Evolutionary conservation across 2,888 invertebrate genomes (phyloP).

Genomic region (Cheilosia pagana): DNA sequence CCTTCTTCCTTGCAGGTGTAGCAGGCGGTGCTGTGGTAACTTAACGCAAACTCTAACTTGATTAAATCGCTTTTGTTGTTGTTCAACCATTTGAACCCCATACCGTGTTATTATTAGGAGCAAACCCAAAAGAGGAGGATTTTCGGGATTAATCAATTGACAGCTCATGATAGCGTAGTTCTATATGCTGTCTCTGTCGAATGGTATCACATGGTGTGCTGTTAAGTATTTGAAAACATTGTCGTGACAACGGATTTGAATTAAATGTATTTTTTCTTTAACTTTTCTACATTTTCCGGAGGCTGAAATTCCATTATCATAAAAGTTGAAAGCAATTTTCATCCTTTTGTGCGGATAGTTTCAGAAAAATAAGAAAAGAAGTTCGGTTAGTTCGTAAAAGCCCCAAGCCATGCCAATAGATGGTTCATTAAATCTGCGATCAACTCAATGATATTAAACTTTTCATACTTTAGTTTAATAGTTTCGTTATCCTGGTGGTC

Average conservation of each 20-base stretch:
- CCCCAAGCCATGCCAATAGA: neutral
- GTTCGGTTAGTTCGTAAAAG: neutral
- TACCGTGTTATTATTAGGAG: neutral
- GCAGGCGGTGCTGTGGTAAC: neutral
- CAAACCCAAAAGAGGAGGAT: neutral
- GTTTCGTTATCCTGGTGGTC: neutral
- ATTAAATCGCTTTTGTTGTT: slow-evolving; percentile 15
- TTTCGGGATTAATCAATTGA: neutral
- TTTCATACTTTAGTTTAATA: slow-evolving; percentile 15
- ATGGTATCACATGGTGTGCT: no score
- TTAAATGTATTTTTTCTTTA: no score
- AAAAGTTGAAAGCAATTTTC: no score
- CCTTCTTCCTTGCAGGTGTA: neutral
- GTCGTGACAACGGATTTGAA: no score
- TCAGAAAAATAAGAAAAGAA: no score
- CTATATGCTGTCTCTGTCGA: no score
- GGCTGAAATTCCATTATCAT: no score
- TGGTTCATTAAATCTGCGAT: slow-evolving; percentile 19
- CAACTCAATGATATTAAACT: slow-evolving; percentile 25
- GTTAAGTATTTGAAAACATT: no score
- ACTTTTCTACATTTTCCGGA: no score
- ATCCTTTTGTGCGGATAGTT: no score
- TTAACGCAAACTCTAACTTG: slow-evolving; percentile 5
- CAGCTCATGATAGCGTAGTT: neutral
- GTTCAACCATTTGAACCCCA: slow-evolving; percentile 8